Conservation (phyloP, 2,113 vertebrate genomes). For the Panthera uncia region DNA sequence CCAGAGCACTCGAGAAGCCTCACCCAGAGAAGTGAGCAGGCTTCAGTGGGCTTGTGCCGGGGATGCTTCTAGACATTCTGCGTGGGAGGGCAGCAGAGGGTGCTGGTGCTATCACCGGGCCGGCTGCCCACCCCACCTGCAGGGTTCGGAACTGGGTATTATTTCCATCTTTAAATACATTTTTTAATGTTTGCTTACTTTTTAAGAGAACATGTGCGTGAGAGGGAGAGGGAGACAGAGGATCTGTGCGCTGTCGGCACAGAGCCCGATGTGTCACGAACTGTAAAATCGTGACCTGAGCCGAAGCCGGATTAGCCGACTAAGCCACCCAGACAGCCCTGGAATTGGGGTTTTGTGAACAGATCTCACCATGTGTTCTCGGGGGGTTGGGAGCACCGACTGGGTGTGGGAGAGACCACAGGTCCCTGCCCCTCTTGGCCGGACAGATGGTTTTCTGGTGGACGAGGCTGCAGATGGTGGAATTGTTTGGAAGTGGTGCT, state of each 20-base stretch:
- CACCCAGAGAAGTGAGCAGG: background rate
- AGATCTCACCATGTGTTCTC: background rate
- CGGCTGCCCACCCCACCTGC: too few relatives aligned
- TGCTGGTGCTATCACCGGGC: background rate
- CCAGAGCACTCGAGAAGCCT: slow-evolving; percentile 77
- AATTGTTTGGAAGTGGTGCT: background rate
- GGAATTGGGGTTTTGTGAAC: background rate
- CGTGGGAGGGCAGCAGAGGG: too few relatives aligned
- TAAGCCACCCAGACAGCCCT: too few relatives aligned
- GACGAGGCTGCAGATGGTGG: background rate
- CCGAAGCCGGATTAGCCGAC: too few relatives aligned
- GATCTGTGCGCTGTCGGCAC: too few relatives aligned
- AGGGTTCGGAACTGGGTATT: too few relatives aligned
- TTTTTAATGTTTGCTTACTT: too few relatives aligned
- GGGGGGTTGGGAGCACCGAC: background rate
- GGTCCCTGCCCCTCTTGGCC: background rate
- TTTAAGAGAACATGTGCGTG: too few relatives aligned
- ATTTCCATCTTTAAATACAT: too few relatives aligned
- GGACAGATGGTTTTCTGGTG: background rate
- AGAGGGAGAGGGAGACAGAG: too few relatives aligned
- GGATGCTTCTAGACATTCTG: slow-evolving; percentile 11
- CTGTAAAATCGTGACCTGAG: too few relatives aligned
- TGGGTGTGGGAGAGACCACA: accelerated
- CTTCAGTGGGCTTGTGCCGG: background rate
- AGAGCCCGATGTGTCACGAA: too few relatives aligned